Conservation (phyloP, 2,113 vertebrate genomes). For the Bubalus kerabau region DNA sequence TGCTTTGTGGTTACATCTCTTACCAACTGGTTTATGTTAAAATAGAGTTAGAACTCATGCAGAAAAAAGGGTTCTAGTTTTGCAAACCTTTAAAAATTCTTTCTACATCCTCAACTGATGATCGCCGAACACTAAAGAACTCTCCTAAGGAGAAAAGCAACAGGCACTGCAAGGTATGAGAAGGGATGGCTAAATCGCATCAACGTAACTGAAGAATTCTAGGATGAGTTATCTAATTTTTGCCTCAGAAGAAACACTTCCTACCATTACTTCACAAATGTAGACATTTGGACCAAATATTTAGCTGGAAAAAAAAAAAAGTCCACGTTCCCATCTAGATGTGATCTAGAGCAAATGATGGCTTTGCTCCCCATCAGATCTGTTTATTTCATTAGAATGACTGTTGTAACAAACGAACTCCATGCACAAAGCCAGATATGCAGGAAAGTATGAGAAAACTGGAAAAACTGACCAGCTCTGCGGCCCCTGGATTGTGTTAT, state of each 20-base stretch:
- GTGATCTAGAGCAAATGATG: slow-evolving; percentile 25
- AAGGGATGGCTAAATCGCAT: not conserved
- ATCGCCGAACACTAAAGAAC: not conserved
- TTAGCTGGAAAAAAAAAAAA: slow-evolving; percentile 55
- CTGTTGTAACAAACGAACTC: slow-evolving; percentile 44
- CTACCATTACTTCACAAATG: slow-evolving; percentile 24
- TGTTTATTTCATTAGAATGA: slow-evolving; percentile 67
- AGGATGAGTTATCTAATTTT: not conserved
- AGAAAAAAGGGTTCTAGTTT: slow-evolving; percentile 21
- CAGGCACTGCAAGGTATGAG: not conserved
- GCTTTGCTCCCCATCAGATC: slow-evolving; percentile 40
- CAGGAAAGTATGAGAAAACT: slow-evolving; percentile 82
- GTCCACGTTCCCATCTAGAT: not conserved
- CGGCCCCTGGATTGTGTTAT: slow-evolving; percentile 73
- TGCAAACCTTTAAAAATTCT: slow-evolving; percentile 27
- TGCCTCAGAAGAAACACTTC: slow-evolving; percentile 25
- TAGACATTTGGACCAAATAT: slow-evolving; percentile 31
- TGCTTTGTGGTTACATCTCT: slow-evolving; percentile 41
- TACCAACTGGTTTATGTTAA: slow-evolving; percentile 43
- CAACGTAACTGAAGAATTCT: not conserved
- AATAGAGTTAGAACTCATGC: slow-evolving; percentile 11
- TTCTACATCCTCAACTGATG: not conserved
- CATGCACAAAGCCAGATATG: slow-evolving; percentile 70
- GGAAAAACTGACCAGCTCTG: slow-evolving; percentile 78
- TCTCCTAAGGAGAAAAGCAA: slow-evolving; percentile 3